These are phyloP conservation scores for Cephalopachus bancanus DNA, from an alignment of 2,797 vertebrate species.

Conservation along the genomic window DNA sequence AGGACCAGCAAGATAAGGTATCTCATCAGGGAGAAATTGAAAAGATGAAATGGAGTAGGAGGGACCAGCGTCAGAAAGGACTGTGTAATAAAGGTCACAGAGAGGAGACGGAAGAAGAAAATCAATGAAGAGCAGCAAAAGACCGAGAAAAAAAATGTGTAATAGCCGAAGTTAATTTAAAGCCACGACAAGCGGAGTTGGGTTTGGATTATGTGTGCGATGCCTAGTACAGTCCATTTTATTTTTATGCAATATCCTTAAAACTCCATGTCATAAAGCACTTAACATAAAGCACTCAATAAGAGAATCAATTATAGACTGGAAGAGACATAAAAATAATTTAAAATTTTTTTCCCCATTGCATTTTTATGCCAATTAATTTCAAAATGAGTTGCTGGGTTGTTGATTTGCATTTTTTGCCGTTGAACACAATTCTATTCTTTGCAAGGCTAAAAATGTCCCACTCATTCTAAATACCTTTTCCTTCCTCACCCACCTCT, in stretches of 20 bases:
- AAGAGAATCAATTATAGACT: constrained; percentile 75
- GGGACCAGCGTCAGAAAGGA: constrained; percentile 13
- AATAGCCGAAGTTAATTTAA: constrained; percentile 78
- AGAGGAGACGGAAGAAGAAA: constrained; percentile 57
- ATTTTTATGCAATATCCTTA: constrained; percentile 73
- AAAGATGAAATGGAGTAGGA: constrained; percentile 88
- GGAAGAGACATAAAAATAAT: constrained; percentile 79
- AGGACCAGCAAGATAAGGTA: constrained; percentile 84
- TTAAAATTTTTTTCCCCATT: constrained; percentile 53
- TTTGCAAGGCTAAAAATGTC: constrained; percentile 3
- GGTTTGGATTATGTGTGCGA: constrained; percentile 24
- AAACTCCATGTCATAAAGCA: constrained; percentile 74
- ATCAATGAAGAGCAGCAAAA: constrained; percentile 69
- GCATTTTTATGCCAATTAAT: constrained; percentile 72
- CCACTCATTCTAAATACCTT: not conserved
- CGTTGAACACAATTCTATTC: not conserved
- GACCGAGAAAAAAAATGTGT: constrained; percentile 55
- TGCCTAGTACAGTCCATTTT: constrained; percentile 64
- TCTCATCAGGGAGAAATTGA: constrained; percentile 85
- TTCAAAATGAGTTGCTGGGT: constrained; percentile 69
- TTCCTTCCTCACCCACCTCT: not conserved
- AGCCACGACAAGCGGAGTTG: constrained; percentile 68
- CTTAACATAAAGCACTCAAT: constrained; percentile 79
- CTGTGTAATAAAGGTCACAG: constrained; percentile 60
- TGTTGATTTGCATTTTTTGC: constrained; percentile 65